phyloP scores from a whole-genome alignment of 2,797 vertebrate genomes.

The Trichosurus vulpecula region DNA sequence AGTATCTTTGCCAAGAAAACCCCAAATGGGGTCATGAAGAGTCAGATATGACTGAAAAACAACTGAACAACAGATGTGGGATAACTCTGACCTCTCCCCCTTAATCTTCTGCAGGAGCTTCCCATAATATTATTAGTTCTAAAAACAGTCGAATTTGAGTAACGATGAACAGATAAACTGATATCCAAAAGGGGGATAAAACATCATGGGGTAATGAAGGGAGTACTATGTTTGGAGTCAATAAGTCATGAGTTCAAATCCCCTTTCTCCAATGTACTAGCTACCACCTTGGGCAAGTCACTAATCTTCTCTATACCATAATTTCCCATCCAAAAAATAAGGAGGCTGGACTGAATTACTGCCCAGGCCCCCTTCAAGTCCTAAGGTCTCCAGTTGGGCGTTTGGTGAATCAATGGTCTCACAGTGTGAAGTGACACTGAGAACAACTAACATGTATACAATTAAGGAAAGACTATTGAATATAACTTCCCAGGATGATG shows the following conservation, averaged over 20 bases:
- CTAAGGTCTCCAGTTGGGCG: background rate
- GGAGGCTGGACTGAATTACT: background rate
- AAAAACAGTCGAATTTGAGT: too few species aligned
- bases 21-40: too few species aligned
- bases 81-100: too few species aligned
- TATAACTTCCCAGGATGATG: background rate
- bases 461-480: background rate
- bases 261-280: background rate
- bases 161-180: too few species aligned
- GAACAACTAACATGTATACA: background rate
- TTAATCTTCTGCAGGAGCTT: too few species aligned
- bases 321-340: background rate
- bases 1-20: too few species aligned
- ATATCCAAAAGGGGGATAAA: too few species aligned
- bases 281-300: background rate
- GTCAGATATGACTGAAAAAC: too few species aligned
- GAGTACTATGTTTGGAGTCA: background rate
- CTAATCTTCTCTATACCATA: background rate
- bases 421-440: background rate
- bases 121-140: too few species aligned
- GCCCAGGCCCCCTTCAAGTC: background rate
- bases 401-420: background rate
- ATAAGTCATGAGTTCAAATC: background rate
- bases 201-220: too few species aligned
- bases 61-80: too few species aligned